These are phyloP conservation scores for Eupristina koningsbergeri DNA, from an alignment of 1,140 invertebrate species.

Conservation along the genomic window DNA sequence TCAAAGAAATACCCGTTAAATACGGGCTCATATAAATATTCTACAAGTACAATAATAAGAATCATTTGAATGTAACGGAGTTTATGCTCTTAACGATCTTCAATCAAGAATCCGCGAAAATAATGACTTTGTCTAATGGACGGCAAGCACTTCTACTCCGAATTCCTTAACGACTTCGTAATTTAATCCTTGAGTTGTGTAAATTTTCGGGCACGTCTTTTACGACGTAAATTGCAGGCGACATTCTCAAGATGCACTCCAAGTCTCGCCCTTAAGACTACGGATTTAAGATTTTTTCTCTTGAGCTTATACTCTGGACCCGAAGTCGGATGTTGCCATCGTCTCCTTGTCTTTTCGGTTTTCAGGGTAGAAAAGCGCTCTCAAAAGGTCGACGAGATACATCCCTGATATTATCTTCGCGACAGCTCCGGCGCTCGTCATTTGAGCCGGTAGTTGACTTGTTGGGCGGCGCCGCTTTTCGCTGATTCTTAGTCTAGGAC, in stretches of 20 bases:
- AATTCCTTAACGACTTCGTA: background rate
- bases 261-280: background rate
- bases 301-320: background rate
- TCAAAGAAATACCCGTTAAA: background rate
- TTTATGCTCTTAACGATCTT: background rate
- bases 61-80: background rate
- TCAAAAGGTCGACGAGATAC: background rate
- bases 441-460: conserved; percentile 28
- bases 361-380: background rate
- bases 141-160: background rate
- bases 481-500: background rate
- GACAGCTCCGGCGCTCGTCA: background rate
- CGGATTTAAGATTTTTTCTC: background rate
- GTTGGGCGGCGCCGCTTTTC: background rate
- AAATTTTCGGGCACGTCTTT: no score
- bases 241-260: conserved; percentile 1
- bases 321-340: background rate
- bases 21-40: background rate
- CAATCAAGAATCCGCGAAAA: background rate
- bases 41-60: background rate
- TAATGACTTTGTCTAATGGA: background rate
- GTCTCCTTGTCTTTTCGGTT: background rate
- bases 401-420: conserved; percentile 20
- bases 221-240: background rate
- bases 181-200: background rate